Evolutionary conservation across 2,888 invertebrate species (phyloP).

Genomic region (Chelonus formosanus): DNA sequence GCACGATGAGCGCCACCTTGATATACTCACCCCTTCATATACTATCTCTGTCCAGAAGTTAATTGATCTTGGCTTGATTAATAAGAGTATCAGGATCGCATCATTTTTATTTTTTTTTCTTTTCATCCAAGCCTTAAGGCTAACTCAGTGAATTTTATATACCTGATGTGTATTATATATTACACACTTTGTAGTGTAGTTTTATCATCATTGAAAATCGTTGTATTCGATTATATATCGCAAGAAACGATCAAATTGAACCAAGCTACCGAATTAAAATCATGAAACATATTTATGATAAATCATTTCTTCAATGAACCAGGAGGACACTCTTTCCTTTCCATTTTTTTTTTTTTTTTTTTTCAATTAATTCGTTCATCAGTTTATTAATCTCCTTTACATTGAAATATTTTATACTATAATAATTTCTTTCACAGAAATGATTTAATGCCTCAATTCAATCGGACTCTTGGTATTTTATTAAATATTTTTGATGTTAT

Average conservation of each 20-base stretch:
- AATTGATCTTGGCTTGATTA: conserved; percentile 38
- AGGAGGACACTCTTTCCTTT: not conserved
- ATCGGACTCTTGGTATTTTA: too few relatives aligned
- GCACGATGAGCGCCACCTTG: conserved; percentile 31
- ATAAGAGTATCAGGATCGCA: conserved; percentile 26
- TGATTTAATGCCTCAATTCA: too few relatives aligned
- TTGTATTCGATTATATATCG: conserved; percentile 43
- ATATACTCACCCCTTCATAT: conserved; percentile 25
- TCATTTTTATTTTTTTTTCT: not conserved
- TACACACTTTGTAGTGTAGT: not conserved
- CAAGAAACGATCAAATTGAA: conserved; percentile 53
- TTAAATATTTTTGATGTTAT: too few relatives aligned
- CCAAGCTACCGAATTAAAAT: conserved; percentile 56
- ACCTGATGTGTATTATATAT: not conserved
- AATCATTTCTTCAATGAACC: conserved; percentile 2
- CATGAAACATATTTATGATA: conserved; percentile 5
- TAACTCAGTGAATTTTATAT: not conserved
- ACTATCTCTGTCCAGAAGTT: conserved; percentile 28
- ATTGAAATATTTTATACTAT: too few relatives aligned
- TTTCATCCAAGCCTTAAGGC: not conserved
- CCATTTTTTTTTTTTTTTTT: too few relatives aligned
- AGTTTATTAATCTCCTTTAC: too few relatives aligned
- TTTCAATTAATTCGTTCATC: too few relatives aligned
- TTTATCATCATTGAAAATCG: conserved; percentile 13
- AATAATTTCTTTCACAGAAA: too few relatives aligned